Evolutionary conservation across 2,797 vertebrate species (phyloP).

Genomic region (Setipinna tenuifilis): DNA sequence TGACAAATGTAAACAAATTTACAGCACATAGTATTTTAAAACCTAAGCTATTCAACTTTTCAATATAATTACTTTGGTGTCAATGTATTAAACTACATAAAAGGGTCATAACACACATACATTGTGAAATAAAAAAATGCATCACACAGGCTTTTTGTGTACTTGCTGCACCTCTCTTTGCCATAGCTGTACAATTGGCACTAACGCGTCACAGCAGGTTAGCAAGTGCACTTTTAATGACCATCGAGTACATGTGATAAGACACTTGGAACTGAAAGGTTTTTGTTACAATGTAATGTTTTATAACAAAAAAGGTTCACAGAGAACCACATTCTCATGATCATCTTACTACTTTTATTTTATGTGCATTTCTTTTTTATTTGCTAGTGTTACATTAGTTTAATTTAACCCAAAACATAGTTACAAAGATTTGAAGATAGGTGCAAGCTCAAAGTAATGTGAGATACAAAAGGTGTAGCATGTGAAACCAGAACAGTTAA

Average conservation of each 20-base stretch:
- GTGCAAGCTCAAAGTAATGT: background rate
- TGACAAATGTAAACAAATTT: background rate
- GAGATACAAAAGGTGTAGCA: background rate
- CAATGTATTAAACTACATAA: background rate
- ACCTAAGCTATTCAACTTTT: background rate
- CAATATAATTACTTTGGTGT: background rate
- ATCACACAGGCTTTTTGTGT: too few relatives aligned
- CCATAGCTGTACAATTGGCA: background rate
- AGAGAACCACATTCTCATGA: background rate
- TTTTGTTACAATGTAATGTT: background rate
- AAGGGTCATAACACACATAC: background rate
- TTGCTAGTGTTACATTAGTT: too few relatives aligned
- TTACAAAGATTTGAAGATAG: background rate
- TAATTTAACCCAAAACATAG: background rate
- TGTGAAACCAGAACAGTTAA: background rate
- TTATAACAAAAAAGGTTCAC: background rate
- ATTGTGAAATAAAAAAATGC: background rate
- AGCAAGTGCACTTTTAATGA: background rate
- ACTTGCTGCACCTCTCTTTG: too few relatives aligned
- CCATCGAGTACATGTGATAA: background rate
- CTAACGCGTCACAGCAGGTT: background rate
- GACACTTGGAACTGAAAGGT: background rate
- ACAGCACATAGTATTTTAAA: background rate
- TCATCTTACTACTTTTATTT: too few relatives aligned
- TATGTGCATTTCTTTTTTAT: too few relatives aligned